Evolutionary conservation across 2,888 invertebrate genomes (phyloP).

Genomic region (Drosophila vallismaia): DNA sequence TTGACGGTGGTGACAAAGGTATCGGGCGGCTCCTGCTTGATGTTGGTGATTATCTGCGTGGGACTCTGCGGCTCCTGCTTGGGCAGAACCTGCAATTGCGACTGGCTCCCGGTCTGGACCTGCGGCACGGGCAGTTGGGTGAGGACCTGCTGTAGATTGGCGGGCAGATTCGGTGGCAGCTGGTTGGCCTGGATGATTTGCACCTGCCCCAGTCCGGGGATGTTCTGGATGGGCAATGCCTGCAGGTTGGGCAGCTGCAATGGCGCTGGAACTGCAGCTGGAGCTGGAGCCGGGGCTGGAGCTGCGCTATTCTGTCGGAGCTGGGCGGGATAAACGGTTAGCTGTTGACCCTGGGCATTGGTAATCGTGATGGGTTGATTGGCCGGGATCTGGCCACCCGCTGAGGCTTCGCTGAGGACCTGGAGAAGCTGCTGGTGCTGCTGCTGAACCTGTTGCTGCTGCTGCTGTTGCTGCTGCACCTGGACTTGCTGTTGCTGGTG

Average conservation of each 20-base stretch:
- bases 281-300: slow-evolving; percentile 7
- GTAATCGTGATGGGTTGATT: slow-evolving; percentile 89
- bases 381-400: slow-evolving; percentile 82
- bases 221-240: slow-evolving; percentile 90
- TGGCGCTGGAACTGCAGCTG: slow-evolving; percentile 54
- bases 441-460: slow-evolving; percentile 68
- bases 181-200: slow-evolving; percentile 86
- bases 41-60: slow-evolving; percentile 81
- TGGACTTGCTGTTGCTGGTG: slow-evolving; percentile 78
- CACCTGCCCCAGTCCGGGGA: slow-evolving; percentile 92
- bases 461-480: slow-evolving; percentile 63
- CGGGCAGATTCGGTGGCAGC: slow-evolving; percentile 82
- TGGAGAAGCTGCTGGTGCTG: slow-evolving; percentile 81
- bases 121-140: slow-evolving; percentile 68
- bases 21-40: slow-evolving; percentile 82
- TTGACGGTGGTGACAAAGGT: slow-evolving; percentile 36
- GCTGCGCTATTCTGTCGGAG: slow-evolving; percentile 70
- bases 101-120: slow-evolving; percentile 20
- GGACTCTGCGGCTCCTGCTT: slow-evolving; percentile 82
- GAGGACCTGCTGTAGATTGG: slow-evolving; percentile 77
- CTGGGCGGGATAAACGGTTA: slow-evolving; percentile 92
- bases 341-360: slow-evolving; percentile 91
- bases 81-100: slow-evolving; percentile 64
- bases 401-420: slow-evolving; percentile 72
- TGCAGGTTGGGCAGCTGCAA: slow-evolving; percentile 84